phyloP scores from a whole-genome alignment of 2,888 invertebrate species.

The Timema podura region DNA sequence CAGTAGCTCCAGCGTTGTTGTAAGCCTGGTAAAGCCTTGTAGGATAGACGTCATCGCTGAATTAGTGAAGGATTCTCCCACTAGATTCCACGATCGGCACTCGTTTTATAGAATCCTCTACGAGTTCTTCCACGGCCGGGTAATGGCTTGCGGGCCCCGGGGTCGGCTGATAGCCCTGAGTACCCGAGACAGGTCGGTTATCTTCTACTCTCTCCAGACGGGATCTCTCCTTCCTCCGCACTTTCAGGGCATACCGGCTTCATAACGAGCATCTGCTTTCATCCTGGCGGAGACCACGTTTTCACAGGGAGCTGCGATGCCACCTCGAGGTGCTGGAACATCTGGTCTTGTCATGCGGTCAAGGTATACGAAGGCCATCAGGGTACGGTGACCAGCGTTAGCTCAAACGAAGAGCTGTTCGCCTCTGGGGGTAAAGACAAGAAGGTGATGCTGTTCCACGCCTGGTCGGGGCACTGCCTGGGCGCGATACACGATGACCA shows the following conservation, averaged over 20 bases:
- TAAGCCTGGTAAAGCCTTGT: too few relatives aligned
- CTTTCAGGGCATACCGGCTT: neutral
- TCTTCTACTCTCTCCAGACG: neutral
- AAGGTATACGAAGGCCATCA: neutral
- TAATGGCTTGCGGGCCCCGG: neutral
- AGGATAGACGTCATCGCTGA: too few relatives aligned
- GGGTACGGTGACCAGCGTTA: neutral
- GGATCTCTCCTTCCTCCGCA: neutral
- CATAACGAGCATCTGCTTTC: conserved; percentile 9
- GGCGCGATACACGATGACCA: neutral
- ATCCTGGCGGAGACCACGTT: neutral
- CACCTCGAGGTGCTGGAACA: conserved; percentile 4
- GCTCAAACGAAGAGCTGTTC: neutral
- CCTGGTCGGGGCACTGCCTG: neutral
- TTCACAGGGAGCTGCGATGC: conserved; percentile 5
- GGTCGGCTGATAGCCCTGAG: neutral
- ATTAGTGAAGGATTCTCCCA: too few relatives aligned
- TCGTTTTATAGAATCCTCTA: too few relatives aligned
- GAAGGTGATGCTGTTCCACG: conserved; percentile 1
- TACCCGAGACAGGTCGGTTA: neutral
- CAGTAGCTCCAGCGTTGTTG: too few relatives aligned
- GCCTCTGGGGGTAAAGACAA: neutral
- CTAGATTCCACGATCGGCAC: too few relatives aligned
- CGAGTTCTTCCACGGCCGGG: neutral
- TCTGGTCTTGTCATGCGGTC: neutral